These are phyloP conservation scores for Graphium colonna DNA, from an alignment of 2,888 invertebrate species.

Conservation along the genomic window DNA sequence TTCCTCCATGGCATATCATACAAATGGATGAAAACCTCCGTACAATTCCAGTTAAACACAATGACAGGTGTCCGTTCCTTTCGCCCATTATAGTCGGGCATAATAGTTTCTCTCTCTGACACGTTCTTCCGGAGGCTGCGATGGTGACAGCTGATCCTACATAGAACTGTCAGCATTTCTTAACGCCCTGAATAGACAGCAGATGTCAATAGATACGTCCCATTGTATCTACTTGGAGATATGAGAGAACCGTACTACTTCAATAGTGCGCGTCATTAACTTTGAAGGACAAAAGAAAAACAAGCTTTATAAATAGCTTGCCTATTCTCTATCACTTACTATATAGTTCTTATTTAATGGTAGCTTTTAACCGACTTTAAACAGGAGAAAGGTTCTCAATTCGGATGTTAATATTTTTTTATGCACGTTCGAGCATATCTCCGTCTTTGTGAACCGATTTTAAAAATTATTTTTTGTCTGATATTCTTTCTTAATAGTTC, in stretches of 20 bases:
- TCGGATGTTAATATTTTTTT: too few relatives aligned
- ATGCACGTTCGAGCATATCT: too few relatives aligned
- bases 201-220: constrained; percentile 17
- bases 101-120: constrained; percentile 68
- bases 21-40: constrained; percentile 31
- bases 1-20: too few relatives aligned
- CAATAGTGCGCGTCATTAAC: neutral
- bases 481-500: too few relatives aligned
- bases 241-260: neutral
- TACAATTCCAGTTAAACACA: constrained; percentile 67
- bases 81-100: constrained; percentile 55
- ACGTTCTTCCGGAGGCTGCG: constrained; percentile 65
- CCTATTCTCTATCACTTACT: too few relatives aligned
- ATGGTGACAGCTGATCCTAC: constrained; percentile 49
- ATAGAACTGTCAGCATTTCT: constrained; percentile 44
- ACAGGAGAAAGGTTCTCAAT: too few relatives aligned
- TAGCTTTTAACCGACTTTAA: too few relatives aligned
- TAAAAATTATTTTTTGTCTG: too few relatives aligned
- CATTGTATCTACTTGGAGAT: constrained; percentile 7
- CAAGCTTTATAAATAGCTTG: too few relatives aligned
- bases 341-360: too few relatives aligned
- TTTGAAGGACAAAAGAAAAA: too few relatives aligned
- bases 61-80: constrained; percentile 62
- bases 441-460: too few relatives aligned
- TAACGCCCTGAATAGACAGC: constrained; percentile 42